Evolutionary conservation across 2,797 vertebrate species (phyloP).

Genomic region (Schizopygopsis pylzovi): DNA sequence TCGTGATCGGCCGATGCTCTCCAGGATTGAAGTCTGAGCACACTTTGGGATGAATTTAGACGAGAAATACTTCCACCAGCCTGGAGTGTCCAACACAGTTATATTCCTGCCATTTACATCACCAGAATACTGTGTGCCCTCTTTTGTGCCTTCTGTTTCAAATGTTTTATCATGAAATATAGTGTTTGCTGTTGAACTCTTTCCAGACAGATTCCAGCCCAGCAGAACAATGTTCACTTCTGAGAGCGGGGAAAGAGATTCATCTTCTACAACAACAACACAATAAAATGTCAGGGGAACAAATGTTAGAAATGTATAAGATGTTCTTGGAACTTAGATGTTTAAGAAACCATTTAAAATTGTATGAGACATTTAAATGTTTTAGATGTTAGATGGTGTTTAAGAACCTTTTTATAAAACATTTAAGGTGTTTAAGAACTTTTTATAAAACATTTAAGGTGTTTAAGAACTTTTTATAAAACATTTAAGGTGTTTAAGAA

Average conservation of each 20-base stretch:
- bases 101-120: conserved; percentile 18
- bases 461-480: no score
- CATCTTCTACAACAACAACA: no score
- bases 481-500: no score
- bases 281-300: no score
- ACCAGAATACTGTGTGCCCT: not conserved
- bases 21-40: conserved; percentile 27
- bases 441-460: no score
- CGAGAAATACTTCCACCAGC: conserved; percentile 32
- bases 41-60: conserved; percentile 18
- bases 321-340: no score
- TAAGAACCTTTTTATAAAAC: no score
- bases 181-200: conserved; percentile 29
- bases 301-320: no score
- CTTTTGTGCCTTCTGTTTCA: not conserved
- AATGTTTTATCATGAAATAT: conserved; percentile 21
- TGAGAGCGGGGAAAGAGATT: not conserved
- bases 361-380: no score
- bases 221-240: conserved; percentile 39
- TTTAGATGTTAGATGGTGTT: no score
- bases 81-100: conserved; percentile 45
- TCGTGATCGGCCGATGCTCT: conserved; percentile 40
- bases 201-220: conserved; percentile 50
- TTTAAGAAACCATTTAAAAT: no score
- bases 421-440: no score